Evolutionary conservation across 1,140 invertebrate genomes (phyloP), one percentile per base, ranked within the genome.

Genomic region (Dendroctonus valens): DNA sequence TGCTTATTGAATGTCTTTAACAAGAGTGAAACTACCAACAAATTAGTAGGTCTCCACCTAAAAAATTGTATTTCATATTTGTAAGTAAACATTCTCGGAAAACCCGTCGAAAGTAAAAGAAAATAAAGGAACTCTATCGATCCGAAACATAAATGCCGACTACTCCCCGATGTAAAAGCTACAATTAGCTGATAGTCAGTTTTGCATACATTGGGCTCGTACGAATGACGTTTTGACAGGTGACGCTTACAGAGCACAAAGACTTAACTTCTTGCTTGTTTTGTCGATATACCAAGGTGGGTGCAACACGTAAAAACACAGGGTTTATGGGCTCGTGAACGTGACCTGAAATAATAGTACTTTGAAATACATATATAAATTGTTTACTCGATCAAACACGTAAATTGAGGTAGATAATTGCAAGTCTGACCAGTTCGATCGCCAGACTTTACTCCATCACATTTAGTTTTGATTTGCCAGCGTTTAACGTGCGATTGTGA

Each of bases 161-260:
- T 52, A 11, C 46, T 61, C 59, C 59, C 59, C 37, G 49, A 61
- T 59, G 39, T 61, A 51, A 61, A 50, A 52, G 48, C 4, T 51
- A 49, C 59, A 61, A 61, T 61, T 61, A 61, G 59, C 38, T 52
- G 59, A 61, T 61, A 52, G 48, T 50, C 37, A 39, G 59, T 52
- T 61, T 61, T 51, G 59, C 59, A 61, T 61, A 61, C 59, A 52
- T 61, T 11, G 38, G 46, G 39, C 49, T 14, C 12, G 39, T 15
- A 12, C 48, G 49, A 50, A 15, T 49, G 59, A 61, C 59, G 59
- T 58, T 58, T 58, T 58, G 55, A 58, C 55, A 46, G 41, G 55
- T 44, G 55, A 58, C 55, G 55, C 44, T 58, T 26, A 5, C 15
- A 46, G 40, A 42, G 40, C 40, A 58, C 15, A 46, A 46, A 58